Base-by-base conservation (phyloP, 2,113 vertebrate genomes). In the Sula dactylatra region DNA sequence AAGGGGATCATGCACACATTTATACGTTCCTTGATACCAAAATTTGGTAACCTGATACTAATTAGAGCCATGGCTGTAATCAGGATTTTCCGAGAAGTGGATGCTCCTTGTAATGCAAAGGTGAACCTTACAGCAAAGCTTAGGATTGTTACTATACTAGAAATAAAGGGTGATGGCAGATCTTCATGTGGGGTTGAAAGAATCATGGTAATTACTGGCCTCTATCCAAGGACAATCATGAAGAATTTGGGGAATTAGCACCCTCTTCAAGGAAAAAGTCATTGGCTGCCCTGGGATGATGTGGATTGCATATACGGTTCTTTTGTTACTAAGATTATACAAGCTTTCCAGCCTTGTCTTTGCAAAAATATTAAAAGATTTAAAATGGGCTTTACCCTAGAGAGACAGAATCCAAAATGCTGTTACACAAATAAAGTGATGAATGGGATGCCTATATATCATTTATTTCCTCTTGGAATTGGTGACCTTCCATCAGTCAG, bases 381-480 rank as follows among this genome's bases (percentile, higher is more conserved):
- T 96, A 85, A 95, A 93, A 95, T 42, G 66, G 49, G n/a, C 44
- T 82, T 96, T 95, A 70, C 84, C 71, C 97, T 45, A 86, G 82
- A 88, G 97, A 88, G 71, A 78, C 45, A 27, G 66, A 94, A 36
- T 87, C 74, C 49, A 93, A 95, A 94, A 87, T 36, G 73, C 54
- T 76, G 62, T 93, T 91, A 87, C 65, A 94, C 83, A 97, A 96
- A 96, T 95, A 87, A 87, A 96, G 42, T 94, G 86, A 93, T 91
- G 86, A 97, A 95, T 91, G 73, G 88, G 73, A 95, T 73, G 93
- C 62, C 84, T 85, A 94, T 93, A 94, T 95, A 93, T 94, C 61
- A 87, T 96, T 97, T 95, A 95, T 95, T 94, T 97, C 97, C 96
- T 95, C 94, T 91, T 85, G 91, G 94, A 97, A 95, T 96, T 96